phyloP scores from a whole-genome alignment of 2,888 invertebrate genomes.

The Steinernema hermaphroditum region DNA sequence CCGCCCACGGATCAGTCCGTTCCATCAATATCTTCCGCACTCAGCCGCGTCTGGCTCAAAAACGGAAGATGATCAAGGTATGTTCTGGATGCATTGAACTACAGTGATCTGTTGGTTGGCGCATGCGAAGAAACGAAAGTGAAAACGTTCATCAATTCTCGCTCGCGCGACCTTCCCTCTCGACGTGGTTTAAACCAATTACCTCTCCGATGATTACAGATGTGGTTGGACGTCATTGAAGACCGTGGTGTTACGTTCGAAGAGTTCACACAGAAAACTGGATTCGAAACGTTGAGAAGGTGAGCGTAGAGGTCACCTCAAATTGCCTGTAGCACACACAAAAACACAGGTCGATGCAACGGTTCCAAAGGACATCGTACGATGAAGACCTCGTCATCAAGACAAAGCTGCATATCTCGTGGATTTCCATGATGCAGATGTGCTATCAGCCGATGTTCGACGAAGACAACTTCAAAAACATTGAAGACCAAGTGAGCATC shows the following conservation, averaged over 20 bases:
- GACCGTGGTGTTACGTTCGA: slow-evolving; percentile 49
- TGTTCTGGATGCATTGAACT: neutral
- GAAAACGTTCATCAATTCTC: neutral
- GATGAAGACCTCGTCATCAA: slow-evolving; percentile 42
- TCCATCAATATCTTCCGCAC: slow-evolving; percentile 52
- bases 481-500: slow-evolving; percentile 53
- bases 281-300: neutral
- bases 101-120: neutral
- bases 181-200: neutral
- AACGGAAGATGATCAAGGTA: slow-evolving; percentile 54
- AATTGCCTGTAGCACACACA: neutral
- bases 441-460: slow-evolving; percentile 61
- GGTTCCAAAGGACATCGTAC: slow-evolving; percentile 36
- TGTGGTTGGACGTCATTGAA: slow-evolving; percentile 52
- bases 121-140: neutral
- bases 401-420: slow-evolving; percentile 45
- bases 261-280: slow-evolving; percentile 52
- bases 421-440: slow-evolving; percentile 61
- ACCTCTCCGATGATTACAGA: slow-evolving; percentile 34
- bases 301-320: neutral
- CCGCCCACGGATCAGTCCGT: slow-evolving; percentile 53
- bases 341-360: slow-evolving; percentile 35
- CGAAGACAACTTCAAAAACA: slow-evolving; percentile 50
- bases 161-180: neutral
- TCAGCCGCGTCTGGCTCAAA: slow-evolving; percentile 54